Percentiles rank a stretch among this genome's conserved stretches.
phyloP scores from a whole-genome alignment of 1,140 invertebrate genomes.

The Cydia pomonella region DNA sequence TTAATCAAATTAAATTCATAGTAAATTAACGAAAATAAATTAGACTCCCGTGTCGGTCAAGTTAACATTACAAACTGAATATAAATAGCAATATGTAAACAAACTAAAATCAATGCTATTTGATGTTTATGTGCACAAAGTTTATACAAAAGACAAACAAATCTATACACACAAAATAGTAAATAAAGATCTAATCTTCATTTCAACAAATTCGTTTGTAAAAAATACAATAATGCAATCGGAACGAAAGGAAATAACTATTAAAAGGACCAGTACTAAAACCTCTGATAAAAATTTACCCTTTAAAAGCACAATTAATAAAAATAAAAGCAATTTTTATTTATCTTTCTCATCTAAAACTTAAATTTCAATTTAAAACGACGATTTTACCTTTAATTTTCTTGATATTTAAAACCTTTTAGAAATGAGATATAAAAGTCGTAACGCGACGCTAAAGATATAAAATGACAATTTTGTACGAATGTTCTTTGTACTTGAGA shows the following conservation, averaged over 20 bases:
- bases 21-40: no score
- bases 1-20: no score
- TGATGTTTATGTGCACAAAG: no score
- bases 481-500: no score
- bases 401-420: background rate
- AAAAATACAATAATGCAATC: background rate
- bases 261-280: background rate
- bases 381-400: background rate
- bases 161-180: no score
- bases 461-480: no score
- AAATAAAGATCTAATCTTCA: background rate
- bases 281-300: background rate
- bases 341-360: conserved; percentile 10
- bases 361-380: background rate
- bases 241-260: conserved; percentile 3
- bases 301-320: conserved; percentile 3
- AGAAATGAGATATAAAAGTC: background rate
- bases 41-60: no score
- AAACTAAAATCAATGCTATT: no score
- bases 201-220: background rate
- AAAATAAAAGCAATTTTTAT: conserved; percentile 12
- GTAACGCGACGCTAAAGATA: no score
- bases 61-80: no score
- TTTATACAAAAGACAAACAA: no score
- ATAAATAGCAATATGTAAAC: no score